A percentile compares a stretch with the other conserved stretches of the same genome.
These are phyloP conservation scores for Holocentrus rufus DNA, from an alignment of 2,797 vertebrate genomes.

Conservation along the genomic window DNA sequence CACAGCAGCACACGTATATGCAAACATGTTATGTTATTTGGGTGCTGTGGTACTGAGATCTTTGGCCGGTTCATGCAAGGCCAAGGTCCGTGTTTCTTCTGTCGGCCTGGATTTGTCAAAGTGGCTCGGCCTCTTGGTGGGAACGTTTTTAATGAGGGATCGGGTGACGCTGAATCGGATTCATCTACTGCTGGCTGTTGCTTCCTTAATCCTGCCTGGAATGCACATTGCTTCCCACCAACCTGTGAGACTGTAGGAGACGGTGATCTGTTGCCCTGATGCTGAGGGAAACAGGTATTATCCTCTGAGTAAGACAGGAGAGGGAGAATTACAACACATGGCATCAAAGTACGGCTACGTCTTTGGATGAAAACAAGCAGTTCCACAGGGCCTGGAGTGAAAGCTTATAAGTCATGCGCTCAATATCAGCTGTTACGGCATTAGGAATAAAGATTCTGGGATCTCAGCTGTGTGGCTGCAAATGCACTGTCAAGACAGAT, in stretches of 20 bases:
- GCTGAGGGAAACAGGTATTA: slow-evolving; percentile 35
- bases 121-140: slow-evolving; percentile 61
- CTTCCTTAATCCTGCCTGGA: slow-evolving; percentile 79
- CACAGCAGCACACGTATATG: slow-evolving; percentile 3
- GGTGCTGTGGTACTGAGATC: slow-evolving; percentile 18
- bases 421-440: slow-evolving; percentile 26
- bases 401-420: slow-evolving; percentile 19
- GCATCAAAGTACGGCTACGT: slow-evolving; percentile 16
- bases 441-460: slow-evolving; percentile 14
- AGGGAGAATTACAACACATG: slow-evolving; percentile 16
- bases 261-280: slow-evolving; percentile 29
- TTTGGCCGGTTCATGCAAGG: slow-evolving; percentile 20
- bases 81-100: slow-evolving; percentile 42
- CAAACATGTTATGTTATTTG: neutral
- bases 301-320: slow-evolving; percentile 39
- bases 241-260: slow-evolving; percentile 37
- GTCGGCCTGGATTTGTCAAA: slow-evolving; percentile 69
- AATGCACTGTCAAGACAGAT: slow-evolving; percentile 46
- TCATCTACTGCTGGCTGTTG: slow-evolving; percentile 56
- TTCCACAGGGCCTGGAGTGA: neutral
- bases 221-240: slow-evolving; percentile 70
- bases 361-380: slow-evolving; percentile 17
- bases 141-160: slow-evolving; percentile 82
- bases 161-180: slow-evolving; percentile 60
- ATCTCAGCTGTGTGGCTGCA: slow-evolving; percentile 18